Evolutionary conservation across 2,113 vertebrate species (phyloP).

Genomic region (Guaruba guarouba): DNA sequence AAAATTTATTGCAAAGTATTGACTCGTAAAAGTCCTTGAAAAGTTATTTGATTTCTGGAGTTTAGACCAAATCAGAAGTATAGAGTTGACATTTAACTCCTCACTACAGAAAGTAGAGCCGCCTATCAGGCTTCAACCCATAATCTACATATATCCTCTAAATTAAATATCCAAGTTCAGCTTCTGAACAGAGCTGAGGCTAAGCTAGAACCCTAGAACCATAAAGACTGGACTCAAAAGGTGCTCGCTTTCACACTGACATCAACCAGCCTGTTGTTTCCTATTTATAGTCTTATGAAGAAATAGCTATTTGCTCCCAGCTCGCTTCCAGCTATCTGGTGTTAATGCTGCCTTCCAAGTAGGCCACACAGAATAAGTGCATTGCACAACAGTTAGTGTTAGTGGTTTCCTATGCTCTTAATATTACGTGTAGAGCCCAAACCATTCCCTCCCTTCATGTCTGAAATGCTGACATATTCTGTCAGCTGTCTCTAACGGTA

Average conservation of each 20-base stretch:
- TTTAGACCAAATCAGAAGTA: not conserved
- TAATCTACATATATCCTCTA: not conserved
- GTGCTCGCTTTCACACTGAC: not conserved
- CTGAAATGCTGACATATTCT: not conserved
- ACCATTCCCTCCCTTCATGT: not conserved
- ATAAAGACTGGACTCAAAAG: not conserved
- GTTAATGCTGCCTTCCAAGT: not conserved
- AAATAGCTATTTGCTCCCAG: not conserved
- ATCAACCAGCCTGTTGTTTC: not conserved
- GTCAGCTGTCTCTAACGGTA: not conserved
- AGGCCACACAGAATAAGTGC: not conserved
- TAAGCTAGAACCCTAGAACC: not conserved
- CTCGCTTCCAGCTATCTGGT: not conserved
- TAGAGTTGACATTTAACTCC: not conserved
- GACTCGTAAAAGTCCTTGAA: not conserved
- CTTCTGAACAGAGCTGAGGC: not conserved
- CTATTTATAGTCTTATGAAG: not conserved
- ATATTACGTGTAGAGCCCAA: not conserved
- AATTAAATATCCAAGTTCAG: not conserved
- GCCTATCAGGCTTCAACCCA: not conserved
- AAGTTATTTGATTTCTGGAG: not conserved
- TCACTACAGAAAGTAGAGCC: not conserved
- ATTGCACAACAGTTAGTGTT: not conserved
- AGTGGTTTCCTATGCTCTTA: not conserved
- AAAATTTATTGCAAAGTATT: not conserved